Evolutionary conservation across 2,888 invertebrate species (phyloP), one percentile per base, ranked within the genome.

Genomic region (Amphipoea oculea): DNA sequence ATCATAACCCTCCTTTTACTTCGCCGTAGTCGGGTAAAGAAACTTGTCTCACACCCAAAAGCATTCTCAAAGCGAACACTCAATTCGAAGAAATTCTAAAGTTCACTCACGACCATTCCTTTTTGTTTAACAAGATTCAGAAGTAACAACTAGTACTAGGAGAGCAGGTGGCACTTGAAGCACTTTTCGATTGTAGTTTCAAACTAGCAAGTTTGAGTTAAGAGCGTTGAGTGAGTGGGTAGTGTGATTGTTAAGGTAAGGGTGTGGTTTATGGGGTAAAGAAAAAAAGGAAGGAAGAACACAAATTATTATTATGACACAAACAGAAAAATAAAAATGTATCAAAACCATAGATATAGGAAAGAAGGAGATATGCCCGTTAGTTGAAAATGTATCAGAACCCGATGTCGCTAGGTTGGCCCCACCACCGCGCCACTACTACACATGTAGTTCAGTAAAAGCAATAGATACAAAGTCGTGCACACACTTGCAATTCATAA

Each of bases 61-160:
- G 7, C 17, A 60, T 45, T 67, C 20, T 45, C 14, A 54, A 68
- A 73, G 23, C 9, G 1, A 36, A 57, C 63, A n/a, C 60, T 72
- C 73, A 67, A 69, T 74, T 87, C 40, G 29, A 76, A 79, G 72
- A 80, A 72, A 67, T 67, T 54, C 62, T 68, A 45, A 74, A 89
- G 70, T 84, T 78, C 73, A 76, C 73, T 81, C 77, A 67, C 66
- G 60, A 78, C 5, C 69, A 48, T 68, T 79, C 45, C 63, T 79
- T 87, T 84, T 85, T 78, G 85, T 81, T 74, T 48, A 87, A 87
- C 80, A 79, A 82, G 85, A 82, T 89, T 84, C 74, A 65, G 62
- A 73, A 78, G 85, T 79, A 81, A 79, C 79, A 68, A 79, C 73
- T 74, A 63, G 73, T 72, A 36, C 79, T n/a, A 23, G 45, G 57